Conservation (phyloP, 2,113 vertebrate genomes). For the Thunnus thynnus region DNA sequence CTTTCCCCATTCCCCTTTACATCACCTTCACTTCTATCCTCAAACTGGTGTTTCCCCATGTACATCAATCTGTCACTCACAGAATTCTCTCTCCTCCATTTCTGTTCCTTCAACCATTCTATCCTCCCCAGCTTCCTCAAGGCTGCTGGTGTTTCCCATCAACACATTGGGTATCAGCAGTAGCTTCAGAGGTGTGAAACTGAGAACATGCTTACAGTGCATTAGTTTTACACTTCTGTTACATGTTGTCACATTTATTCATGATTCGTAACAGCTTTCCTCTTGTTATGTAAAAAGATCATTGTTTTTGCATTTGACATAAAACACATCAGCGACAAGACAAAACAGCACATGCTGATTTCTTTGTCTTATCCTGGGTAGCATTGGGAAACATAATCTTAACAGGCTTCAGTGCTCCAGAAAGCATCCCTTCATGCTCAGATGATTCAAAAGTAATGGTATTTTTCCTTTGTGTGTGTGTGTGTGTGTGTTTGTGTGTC, state of each 20-base stretch:
- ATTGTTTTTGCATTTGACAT: neutral
- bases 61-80: neutral
- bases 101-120: neutral
- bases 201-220: conserved; percentile 7
- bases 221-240: conserved; percentile 26
- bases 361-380: neutral
- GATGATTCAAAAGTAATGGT: conserved; percentile 8
- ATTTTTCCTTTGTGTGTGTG: neutral
- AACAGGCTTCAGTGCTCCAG: neutral
- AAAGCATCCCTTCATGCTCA: conserved; percentile 2
- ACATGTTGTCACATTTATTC: conserved; percentile 8
- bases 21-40: too few species aligned
- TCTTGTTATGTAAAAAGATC: neutral
- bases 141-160: neutral
- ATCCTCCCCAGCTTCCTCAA: neutral
- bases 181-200: conserved; percentile 18
- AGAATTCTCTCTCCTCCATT: too few species aligned
- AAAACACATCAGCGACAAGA: neutral
- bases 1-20: too few species aligned
- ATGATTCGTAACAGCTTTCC: conserved; percentile 8
- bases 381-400: neutral
- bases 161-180: neutral
- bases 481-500: too few species aligned
- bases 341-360: neutral
- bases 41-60: neutral